These are phyloP conservation scores for Dipodomys merriami DNA, from an alignment of 2,113 vertebrate species.

Conservation along the genomic window DNA sequence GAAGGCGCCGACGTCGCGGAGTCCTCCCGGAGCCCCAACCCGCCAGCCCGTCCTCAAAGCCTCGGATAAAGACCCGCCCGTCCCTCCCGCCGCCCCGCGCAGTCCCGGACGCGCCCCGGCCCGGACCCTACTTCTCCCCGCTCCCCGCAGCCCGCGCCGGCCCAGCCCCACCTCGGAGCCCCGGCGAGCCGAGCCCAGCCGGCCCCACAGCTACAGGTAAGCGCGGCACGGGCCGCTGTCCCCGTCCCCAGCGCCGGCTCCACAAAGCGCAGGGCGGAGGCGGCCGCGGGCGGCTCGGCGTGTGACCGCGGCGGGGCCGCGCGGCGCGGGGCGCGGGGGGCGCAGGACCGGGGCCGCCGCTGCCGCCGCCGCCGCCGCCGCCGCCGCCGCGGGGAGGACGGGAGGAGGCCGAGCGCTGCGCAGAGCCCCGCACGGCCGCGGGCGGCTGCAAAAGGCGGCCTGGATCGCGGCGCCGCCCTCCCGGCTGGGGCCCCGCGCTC, in stretches of 20 bases:
- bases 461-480: conserved; percentile 83
- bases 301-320: conserved; percentile 89
- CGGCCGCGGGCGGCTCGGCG: conserved; percentile 85
- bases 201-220: conserved; percentile 80
- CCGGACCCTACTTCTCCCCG: conserved; percentile 67
- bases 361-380: not conserved
- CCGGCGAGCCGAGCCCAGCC: not conserved
- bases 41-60: conserved; percentile 18
- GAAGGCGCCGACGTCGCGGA: not conserved
- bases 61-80: not conserved
- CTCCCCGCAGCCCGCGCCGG: not conserved
- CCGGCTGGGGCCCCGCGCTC: not conserved
- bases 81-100: not conserved
- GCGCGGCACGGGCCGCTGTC: conserved; percentile 77
- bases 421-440: conserved; percentile 63
- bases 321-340: conserved; percentile 82
- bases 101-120: not conserved
- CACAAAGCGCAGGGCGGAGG: conserved; percentile 91
- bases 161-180: conserved; percentile 41
- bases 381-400: conserved; percentile 34
- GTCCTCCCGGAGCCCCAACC: not conserved
- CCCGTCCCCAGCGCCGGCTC: conserved; percentile 91
- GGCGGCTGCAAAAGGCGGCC: conserved; percentile 92
- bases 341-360: conserved; percentile 57
- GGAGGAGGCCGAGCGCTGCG: conserved; percentile 69